Evolutionary conservation across 2,797 vertebrate genomes (phyloP), one percentile per base, ranked within the genome.

Genomic region (Masticophis lateralis): DNA sequence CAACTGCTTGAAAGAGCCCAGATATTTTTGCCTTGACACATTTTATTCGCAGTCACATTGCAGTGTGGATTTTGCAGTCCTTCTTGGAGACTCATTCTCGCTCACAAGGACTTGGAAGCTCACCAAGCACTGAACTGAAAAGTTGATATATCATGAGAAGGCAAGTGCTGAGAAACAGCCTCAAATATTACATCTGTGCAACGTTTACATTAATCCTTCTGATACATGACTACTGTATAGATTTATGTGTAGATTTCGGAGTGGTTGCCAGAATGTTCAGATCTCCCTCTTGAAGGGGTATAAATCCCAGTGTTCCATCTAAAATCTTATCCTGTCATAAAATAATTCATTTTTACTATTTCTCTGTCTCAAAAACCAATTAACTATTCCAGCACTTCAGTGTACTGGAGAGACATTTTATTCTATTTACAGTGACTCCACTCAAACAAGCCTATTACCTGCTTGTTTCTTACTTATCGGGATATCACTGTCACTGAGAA

Each of bases 381-480:
- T 59, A 83, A 79, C 96, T 10, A 63, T 25, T 32, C 57, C 51
- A 2, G 20, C 90, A 92, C 79, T 59, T 91, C 89, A 63, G 2
- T n/a, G 89, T 90, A 88, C 92, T 74, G 87, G 1, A 57, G 32
- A 0, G 5, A 90, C 60, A 63, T 95, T 94, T 86, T 59, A n/a
- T 63, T 93, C 91, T 63, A 0, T 22, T 91, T 59, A 90, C 56
- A 93, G 89, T 0, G 0, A 92, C 55, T 90, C 59, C 94, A 69
- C 55, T 53, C 10, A 92, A 74, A 18, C 57, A 91, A 89, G n/a
- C 25, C 69, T 86, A 93, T 1, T 51, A 90, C 93, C 94, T 95
- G 93, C 87, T 95, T 55, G 61, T 92, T 96, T 59, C 32, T 12
- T 60, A 79, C 91, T 89, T 94, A 91, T 94, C 95, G 91, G 93